These are phyloP conservation scores for Paedocypris micromegethes DNA, from an alignment of 2,797 vertebrate species.

Conservation along the genomic window DNA sequence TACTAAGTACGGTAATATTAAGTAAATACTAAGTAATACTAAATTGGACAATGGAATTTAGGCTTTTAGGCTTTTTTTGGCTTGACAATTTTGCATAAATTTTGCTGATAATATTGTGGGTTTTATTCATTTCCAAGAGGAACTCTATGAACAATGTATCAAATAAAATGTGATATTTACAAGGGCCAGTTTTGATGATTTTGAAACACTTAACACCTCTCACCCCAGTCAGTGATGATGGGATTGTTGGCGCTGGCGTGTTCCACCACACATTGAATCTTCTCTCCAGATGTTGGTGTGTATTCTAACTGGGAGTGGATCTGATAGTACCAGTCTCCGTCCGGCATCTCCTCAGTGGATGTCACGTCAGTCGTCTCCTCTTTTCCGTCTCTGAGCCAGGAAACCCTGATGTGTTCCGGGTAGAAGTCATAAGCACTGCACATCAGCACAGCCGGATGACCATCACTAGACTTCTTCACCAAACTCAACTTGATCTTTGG, in stretches of 20 bases:
- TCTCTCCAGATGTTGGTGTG: constrained; percentile 53
- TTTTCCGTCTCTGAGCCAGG: constrained; percentile 54
- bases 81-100: too few relatives aligned
- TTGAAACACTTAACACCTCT: constrained; percentile 15
- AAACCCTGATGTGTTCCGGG: constrained; percentile 13
- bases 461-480: not conserved
- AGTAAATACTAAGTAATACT: too few relatives aligned
- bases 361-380: constrained; percentile 23
- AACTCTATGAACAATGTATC: too few relatives aligned
- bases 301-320: constrained; percentile 51
- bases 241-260: constrained; percentile 40
- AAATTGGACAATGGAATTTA: too few relatives aligned
- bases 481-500: constrained; percentile 47
- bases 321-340: constrained; percentile 65
- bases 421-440: constrained; percentile 32
- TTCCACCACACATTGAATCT: constrained; percentile 56
- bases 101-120: too few relatives aligned
- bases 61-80: too few relatives aligned
- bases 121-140: too few relatives aligned
- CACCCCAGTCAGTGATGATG: constrained; percentile 53
- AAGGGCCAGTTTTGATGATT: too few relatives aligned
- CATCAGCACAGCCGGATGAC: constrained; percentile 11
- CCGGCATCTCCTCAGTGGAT: constrained; percentile 34
- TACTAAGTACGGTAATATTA: too few relatives aligned
- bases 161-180: too few relatives aligned